Evolutionary conservation across 1,140 invertebrate species (phyloP), one percentile per base, ranked within the genome.

Genomic region (Chionoecetes opilio): DNA sequence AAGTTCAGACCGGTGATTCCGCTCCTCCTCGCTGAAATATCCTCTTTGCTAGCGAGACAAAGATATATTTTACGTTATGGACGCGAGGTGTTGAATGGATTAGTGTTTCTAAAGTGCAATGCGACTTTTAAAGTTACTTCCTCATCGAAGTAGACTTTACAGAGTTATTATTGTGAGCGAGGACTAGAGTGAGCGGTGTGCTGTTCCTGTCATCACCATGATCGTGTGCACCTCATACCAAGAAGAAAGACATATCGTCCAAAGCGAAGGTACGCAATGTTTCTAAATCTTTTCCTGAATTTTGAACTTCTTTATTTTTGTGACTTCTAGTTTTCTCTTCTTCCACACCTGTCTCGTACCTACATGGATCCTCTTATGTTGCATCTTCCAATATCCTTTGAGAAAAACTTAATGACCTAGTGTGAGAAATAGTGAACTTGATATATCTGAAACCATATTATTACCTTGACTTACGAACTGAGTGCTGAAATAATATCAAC

Each of bases 221-320:
- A 91, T 95, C 88, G 94, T 95, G 41, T 95, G 94, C 38, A 95
- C 94, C 26, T 95, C 94, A 17, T 95, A 95, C 82, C 94, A 95
- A 37, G 94, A 95, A 87, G 94, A 95, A 63, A 35, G 89, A 95
- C 94, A 95, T 87, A 95, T 95, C 41, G 94, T 95, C 75, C 94
- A 95, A 37, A 91, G 32, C 53, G 94, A 95, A 95, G 94, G 94
- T 95, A 94, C 14, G 91, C 2, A 92, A 34, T 46, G n/a, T 84
- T 8, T 35, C 2, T 31, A 41, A 63, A 29, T 41, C 53, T n/a
- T 46, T 41, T 38, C 35, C 34, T 90, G 34, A 8, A n/a, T 17
- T 90, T 90, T 38, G 0, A 14, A 14, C 46, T 38, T 90, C 46
- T 38, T 38, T 14, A 37, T 38, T 46, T 90, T 38, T 31, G 34